These are phyloP conservation scores for Plebejus argus DNA, from an alignment of 2,888 invertebrate species.

Conservation along the genomic window DNA sequence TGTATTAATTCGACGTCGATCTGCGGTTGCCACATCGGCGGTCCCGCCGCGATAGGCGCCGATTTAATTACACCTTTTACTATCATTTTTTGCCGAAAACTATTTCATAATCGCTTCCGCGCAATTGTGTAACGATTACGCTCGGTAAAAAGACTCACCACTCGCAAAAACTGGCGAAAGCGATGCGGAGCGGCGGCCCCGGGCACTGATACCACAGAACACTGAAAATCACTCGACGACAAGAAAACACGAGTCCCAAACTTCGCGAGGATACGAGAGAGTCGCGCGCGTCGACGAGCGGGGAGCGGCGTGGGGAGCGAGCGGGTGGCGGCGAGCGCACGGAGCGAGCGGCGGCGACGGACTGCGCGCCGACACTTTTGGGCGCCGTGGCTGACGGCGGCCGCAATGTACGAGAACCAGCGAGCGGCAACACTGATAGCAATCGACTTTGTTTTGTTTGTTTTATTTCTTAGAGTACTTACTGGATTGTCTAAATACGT, in stretches of 20 bases:
- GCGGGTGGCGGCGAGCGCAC: slow-evolving; percentile 59
- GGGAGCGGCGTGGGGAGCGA: slow-evolving; percentile 60
- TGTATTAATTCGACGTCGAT: background rate
- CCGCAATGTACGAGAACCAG: slow-evolving; percentile 58
- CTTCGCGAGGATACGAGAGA: slow-evolving; percentile 48
- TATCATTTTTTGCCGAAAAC: background rate
- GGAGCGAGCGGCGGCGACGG: slow-evolving; percentile 69
- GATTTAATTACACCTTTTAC: background rate
- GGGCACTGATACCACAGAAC: slow-evolving; percentile 59
- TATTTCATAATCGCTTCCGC: slow-evolving; percentile 26
- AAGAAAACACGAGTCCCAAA: slow-evolving; percentile 55
- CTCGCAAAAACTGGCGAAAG: slow-evolving; percentile 71
- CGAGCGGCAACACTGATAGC: background rate
- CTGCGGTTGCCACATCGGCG: background rate
- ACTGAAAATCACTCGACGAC: slow-evolving; percentile 62
- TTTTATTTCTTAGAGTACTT: background rate
- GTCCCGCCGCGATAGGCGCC: background rate
- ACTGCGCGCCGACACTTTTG: slow-evolving; percentile 59
- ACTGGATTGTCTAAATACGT: background rate
- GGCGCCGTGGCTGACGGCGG: slow-evolving; percentile 44
- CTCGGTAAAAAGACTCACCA: slow-evolving; percentile 63
- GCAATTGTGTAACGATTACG: slow-evolving; percentile 50
- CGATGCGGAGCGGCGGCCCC: slow-evolving; percentile 50
- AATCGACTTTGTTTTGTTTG: background rate
- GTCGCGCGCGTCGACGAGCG: slow-evolving; percentile 66